Conservation (phyloP, 2,113 vertebrate species). For the Pseudonaja textilis region DNA sequence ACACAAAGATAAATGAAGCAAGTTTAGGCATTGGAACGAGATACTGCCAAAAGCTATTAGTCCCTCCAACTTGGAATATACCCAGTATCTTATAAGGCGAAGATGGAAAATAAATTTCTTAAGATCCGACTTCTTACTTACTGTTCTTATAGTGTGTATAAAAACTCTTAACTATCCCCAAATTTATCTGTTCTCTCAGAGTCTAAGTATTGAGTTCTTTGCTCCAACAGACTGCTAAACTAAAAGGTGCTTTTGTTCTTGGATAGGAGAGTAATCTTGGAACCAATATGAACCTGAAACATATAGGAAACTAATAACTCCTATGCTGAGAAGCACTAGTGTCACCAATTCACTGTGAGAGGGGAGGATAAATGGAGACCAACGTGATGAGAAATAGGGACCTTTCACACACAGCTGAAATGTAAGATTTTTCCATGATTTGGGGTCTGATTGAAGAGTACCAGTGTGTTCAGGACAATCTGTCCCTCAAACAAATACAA, state of each 20-base stretch:
- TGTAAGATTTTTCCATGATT: neutral
- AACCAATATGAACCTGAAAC: neutral
- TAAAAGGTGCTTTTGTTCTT: neutral
- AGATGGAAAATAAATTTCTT: neutral
- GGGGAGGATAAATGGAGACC: neutral
- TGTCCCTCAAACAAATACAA: neutral
- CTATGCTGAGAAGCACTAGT: neutral
- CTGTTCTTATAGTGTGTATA: neutral
- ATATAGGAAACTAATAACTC: neutral
- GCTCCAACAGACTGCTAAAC: neutral
- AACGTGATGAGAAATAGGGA: rapidly evolving
- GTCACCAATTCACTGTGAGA: neutral
- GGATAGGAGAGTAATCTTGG: neutral
- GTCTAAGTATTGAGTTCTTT: neutral
- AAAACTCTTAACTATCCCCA: neutral
- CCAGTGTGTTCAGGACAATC: neutral
- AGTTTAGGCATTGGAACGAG: neutral
- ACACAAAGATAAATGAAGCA: neutral
- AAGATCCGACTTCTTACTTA: neutral
- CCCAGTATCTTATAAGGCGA: neutral
- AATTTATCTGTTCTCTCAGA: neutral
- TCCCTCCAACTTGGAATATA: neutral
- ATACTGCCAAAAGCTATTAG: neutral
- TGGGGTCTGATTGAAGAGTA: neutral
- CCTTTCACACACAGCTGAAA: neutral